Conservation (phyloP, 2,888 invertebrate genomes). For the Polia nebulosa region DNA sequence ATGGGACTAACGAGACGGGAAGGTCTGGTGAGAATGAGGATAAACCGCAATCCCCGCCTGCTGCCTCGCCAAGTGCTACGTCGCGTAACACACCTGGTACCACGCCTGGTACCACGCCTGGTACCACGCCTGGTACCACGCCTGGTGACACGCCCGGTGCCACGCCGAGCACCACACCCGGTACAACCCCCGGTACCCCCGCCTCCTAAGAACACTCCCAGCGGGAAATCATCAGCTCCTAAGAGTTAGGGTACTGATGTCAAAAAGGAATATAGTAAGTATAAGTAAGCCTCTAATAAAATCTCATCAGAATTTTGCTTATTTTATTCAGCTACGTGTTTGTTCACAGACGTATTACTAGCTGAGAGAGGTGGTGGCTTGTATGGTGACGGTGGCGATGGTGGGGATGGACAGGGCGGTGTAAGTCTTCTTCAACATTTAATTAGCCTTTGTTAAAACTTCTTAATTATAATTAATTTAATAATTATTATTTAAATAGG, state of each 20-base stretch:
- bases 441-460: constrained; percentile 3
- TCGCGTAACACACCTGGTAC: neutral
- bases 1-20: neutral
- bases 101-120: neutral
- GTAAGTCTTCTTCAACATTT: constrained; percentile 73
- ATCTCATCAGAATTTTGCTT: neutral
- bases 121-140: neutral
- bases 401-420: constrained; percentile 65
- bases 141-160: constrained; percentile 18
- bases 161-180: neutral
- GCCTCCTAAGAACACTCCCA: neutral
- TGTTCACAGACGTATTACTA: constrained; percentile 51
- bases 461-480: constrained; percentile 3
- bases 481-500: constrained; percentile 51
- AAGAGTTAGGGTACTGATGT: neutral
- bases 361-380: constrained; percentile 45
- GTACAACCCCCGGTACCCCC: neutral
- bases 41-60: too few species aligned
- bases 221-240: neutral
- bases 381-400: constrained; percentile 53
- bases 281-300: constrained; percentile 4
- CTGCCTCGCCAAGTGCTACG: constrained; percentile 40
- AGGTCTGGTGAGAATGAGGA: too few species aligned
- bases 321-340: constrained; percentile 14
- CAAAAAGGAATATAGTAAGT: constrained; percentile 37